Evolutionary conservation across 2,888 invertebrate species (phyloP), one percentile per base, ranked within the genome.

Genomic region (Ariolimax columbianus): DNA sequence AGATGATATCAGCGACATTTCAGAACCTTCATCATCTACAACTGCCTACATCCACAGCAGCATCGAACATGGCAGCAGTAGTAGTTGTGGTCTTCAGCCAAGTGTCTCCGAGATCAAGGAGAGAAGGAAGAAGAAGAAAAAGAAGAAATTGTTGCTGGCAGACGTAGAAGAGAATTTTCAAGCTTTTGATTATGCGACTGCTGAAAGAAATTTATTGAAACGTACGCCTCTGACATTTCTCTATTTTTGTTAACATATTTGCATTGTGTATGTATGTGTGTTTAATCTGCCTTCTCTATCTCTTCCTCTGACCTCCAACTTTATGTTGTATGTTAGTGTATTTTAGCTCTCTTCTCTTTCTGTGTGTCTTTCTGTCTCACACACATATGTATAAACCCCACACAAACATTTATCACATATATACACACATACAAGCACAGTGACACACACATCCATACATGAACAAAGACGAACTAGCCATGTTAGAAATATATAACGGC

Each of bases 71-170:
- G 11, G 3, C 40, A 23, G 36, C n/a, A 11, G 59, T 43, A 38
- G 51, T n/a, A 19, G 59, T 63, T n/a, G n/a, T 11, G 59, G 6
- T 6, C 3, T 23, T n/a, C 38, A 79, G 23, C n/a, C 33, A 59
- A 19, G 17, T 40, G 14, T 11, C 23, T 63, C 59, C 6, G 11
- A 63, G n/a, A 17, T 3, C 23, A n/a, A 63, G 59, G 87, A 84
- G 66, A 85, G 82, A 81, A 84, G 85, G 70, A 86, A 83, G 63
- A 86, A 87, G 85, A 83, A 78, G 83, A 86, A 86, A 77, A 87
- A 85, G 47, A 86, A 84, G 38, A 83, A 83, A 36, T 66, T 78
- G 80, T 80, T 73, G 33, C 55, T 63, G 17, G 78, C 51, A 38
- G 84, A 83, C 14, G 80, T 75, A 40, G 55, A 80, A 43, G 30